These are phyloP conservation scores for Eledona agricola DNA, from an alignment of 2,888 invertebrate genomes.

Conservation along the genomic window DNA sequence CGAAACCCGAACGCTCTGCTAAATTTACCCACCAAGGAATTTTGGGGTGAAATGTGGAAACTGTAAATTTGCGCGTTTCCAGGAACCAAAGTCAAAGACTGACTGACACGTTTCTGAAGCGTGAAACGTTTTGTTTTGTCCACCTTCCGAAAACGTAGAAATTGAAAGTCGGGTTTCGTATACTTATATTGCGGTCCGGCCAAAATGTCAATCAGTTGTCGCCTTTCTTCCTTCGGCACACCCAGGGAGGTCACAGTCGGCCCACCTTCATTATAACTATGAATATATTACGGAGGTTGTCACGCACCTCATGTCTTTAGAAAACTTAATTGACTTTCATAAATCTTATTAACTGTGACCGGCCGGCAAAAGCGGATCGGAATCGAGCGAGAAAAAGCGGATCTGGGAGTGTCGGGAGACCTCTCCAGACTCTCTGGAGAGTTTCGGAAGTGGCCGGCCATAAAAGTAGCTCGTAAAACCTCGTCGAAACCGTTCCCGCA, in stretches of 20 bases:
- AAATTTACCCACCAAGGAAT: too few relatives aligned
- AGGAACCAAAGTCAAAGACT: too few relatives aligned
- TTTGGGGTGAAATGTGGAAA: too few relatives aligned
- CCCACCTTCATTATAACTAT: conserved; percentile 45
- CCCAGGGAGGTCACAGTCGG: conserved; percentile 47
- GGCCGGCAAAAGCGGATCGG: too few relatives aligned
- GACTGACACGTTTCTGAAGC: conserved; percentile 1
- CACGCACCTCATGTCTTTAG: conserved; percentile 42
- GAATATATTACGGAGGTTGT: conserved; percentile 44
- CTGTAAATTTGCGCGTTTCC: too few relatives aligned
- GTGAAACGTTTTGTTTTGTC: conserved; percentile 4
- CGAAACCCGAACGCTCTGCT: too few relatives aligned
- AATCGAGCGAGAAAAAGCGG: too few relatives aligned
- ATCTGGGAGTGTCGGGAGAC: conserved; percentile 1
- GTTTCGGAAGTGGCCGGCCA: conserved; percentile 49
- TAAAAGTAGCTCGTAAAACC: conserved; percentile 51
- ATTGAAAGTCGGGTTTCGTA: conserved; percentile 23
- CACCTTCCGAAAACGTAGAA: conserved; percentile 7
- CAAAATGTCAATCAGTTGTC: conserved; percentile 54
- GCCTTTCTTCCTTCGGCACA: conserved; percentile 51
- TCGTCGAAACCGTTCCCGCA: conserved; percentile 51
- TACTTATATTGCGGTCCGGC: conserved; percentile 34
- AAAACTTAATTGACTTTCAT: conserved; percentile 50
- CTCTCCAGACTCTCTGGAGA: conserved; percentile 17
- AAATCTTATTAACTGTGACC: conserved; percentile 51